Evolutionary conservation across 2,113 vertebrate species (phyloP).

Genomic region (Anthoscopus minutus): DNA sequence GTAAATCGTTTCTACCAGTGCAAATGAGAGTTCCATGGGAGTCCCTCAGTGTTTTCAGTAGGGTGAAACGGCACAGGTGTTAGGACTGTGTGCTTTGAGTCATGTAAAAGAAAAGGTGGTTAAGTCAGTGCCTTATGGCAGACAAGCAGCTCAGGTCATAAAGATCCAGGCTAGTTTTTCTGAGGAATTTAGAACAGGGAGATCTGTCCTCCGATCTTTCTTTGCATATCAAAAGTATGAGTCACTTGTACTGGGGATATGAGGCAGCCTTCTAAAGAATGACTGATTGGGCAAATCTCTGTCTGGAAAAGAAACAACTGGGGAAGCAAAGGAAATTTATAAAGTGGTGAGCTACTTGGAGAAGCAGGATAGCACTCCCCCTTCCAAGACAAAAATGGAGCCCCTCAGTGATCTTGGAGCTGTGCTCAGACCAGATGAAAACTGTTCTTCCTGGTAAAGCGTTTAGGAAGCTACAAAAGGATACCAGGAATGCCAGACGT

Average conservation of each 20-base stretch:
- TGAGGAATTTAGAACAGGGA: neutral
- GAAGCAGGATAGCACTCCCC: neutral
- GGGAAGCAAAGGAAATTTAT: neutral
- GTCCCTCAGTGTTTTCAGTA: fast-evolving
- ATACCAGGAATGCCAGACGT: neutral
- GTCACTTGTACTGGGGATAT: neutral
- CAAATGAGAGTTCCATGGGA: neutral
- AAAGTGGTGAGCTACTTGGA: neutral
- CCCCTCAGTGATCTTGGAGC: neutral
- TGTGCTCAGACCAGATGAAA: neutral
- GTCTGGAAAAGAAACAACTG: neutral
- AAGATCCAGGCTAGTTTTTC: neutral
- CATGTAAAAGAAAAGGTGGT: neutral
- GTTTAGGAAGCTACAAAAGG: neutral
- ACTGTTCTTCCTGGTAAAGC: neutral
- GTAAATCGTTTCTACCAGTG: neutral
- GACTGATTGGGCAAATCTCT: neutral
- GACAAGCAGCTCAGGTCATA: neutral
- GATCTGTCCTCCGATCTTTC: neutral
- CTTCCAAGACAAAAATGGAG: neutral
- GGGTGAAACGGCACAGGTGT: neutral
- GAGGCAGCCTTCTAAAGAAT: neutral
- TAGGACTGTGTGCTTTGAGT: neutral
- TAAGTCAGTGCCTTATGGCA: neutral
- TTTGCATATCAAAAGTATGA: neutral